Evolutionary conservation across 1,140 invertebrate species (phyloP).

Genomic region (Archivesica marissinica): DNA sequence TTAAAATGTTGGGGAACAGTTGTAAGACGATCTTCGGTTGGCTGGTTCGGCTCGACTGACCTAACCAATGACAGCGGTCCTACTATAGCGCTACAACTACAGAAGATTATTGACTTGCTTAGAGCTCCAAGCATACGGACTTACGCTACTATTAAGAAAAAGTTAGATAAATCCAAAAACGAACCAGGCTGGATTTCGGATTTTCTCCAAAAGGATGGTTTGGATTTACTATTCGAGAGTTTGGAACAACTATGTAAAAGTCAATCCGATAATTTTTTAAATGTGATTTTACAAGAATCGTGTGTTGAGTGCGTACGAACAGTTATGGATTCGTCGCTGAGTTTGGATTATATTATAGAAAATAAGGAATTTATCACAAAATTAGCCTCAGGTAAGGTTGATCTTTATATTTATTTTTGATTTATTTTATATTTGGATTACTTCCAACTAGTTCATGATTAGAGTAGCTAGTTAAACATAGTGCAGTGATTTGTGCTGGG

Average conservation of each 20-base stretch:
- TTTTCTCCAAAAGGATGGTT: conserved; percentile 62
- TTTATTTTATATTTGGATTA: too few relatives aligned
- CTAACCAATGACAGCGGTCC: conserved; percentile 28
- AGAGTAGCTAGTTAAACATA: too few relatives aligned
- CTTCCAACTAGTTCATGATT: too few relatives aligned
- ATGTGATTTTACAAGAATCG: conserved; percentile 58
- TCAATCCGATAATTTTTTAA: conserved; percentile 37
- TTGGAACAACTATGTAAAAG: conserved; percentile 58
- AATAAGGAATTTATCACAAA: conserved; percentile 62
- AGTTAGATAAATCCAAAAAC: conserved; percentile 44
- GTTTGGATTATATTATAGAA: conserved; percentile 65
- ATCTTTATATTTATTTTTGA: not conserved
- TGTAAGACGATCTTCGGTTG: conserved; percentile 54
- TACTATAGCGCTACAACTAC: not conserved
- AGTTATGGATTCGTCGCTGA: conserved; percentile 60
- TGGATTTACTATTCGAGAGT: conserved; percentile 62
- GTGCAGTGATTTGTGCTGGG: too few relatives aligned
- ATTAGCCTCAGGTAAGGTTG: conserved; percentile 37
- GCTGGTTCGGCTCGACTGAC: conserved; percentile 48
- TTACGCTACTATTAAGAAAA: conserved; percentile 52
- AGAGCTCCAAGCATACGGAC: conserved; percentile 49
- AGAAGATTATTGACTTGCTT: conserved; percentile 49
- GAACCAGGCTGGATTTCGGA: conserved; percentile 58
- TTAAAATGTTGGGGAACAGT: conserved; percentile 38
- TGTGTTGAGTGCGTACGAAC: conserved; percentile 55